A percentile compares a stretch with the other conserved stretches of the same genome.
These are phyloP conservation scores for Natator depressus DNA, from an alignment of 2,113 vertebrate species.

Conservation along the genomic window DNA sequence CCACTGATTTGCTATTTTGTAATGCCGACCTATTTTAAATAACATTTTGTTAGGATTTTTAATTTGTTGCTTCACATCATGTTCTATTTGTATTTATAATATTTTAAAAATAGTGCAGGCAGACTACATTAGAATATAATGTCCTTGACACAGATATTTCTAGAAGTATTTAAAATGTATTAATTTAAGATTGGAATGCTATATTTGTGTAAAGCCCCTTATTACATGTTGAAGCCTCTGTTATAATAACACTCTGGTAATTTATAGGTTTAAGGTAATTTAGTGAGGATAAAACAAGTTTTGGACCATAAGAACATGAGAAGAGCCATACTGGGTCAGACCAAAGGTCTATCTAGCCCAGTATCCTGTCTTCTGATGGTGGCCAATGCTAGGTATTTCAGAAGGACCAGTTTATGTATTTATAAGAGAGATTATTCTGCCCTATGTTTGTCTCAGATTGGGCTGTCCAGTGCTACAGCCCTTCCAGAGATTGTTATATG, in stretches of 20 bases:
- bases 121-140: neutral
- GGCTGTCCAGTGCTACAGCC: neutral
- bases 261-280: neutral
- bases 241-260: neutral
- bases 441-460: neutral
- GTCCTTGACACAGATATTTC: neutral
- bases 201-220: neutral
- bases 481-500: neutral
- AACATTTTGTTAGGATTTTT: neutral
- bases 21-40: neutral
- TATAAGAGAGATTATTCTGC: neutral
- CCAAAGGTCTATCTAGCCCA: too few relatives aligned
- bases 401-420: neutral
- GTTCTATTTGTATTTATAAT: neutral
- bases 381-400: too few relatives aligned
- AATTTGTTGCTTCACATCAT: neutral
- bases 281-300: neutral
- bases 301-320: neutral
- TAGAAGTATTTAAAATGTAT: neutral
- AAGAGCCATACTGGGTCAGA: too few relatives aligned
- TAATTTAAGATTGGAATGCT: neutral
- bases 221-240: neutral
- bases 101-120: neutral
- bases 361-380: too few relatives aligned
- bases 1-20: neutral